phyloP scores from a whole-genome alignment of 2,113 vertebrate species.

The Oryzias celebensis region DNA sequence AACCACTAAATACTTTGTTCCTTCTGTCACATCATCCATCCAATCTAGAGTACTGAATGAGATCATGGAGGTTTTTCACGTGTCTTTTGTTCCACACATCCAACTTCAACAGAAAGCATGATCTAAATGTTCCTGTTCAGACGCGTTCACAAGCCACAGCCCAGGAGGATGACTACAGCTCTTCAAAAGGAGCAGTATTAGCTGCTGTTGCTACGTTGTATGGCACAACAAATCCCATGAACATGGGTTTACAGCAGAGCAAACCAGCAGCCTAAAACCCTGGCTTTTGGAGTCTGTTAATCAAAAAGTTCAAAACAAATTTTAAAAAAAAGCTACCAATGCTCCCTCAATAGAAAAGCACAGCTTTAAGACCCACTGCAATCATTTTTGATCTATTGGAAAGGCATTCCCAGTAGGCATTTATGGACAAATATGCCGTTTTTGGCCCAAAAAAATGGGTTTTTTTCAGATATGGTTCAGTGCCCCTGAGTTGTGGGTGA shows the following conservation, averaged over 20 bases:
- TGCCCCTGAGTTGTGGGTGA: no score
- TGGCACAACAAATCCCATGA: neutral
- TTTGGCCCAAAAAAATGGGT: no score
- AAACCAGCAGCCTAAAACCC: constrained; percentile 25
- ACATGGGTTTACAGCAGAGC: neutral
- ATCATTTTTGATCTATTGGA: no score
- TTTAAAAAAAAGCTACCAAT: neutral
- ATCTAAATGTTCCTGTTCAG: constrained; percentile 48
- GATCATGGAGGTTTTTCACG: constrained; percentile 32
- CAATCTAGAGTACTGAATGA: constrained; percentile 4
- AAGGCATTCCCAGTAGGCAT: no score
- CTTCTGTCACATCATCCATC: constrained; percentile 16
- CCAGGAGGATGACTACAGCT: neutral
- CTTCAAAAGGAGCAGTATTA: neutral
- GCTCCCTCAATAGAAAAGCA: no score
- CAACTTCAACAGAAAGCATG: constrained; percentile 14
- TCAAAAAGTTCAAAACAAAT: neutral
- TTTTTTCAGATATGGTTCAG: no score
- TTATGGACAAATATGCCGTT: no score
- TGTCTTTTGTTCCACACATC: constrained; percentile 1
- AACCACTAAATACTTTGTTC: neutral
- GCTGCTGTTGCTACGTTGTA: no score
- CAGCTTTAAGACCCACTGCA: no score
- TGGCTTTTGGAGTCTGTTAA: constrained; percentile 4
- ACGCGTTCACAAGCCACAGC: constrained; percentile 12